phyloP scores from a whole-genome alignment of 2,888 invertebrate species.

The Neoaliturus tenellus region DNA sequence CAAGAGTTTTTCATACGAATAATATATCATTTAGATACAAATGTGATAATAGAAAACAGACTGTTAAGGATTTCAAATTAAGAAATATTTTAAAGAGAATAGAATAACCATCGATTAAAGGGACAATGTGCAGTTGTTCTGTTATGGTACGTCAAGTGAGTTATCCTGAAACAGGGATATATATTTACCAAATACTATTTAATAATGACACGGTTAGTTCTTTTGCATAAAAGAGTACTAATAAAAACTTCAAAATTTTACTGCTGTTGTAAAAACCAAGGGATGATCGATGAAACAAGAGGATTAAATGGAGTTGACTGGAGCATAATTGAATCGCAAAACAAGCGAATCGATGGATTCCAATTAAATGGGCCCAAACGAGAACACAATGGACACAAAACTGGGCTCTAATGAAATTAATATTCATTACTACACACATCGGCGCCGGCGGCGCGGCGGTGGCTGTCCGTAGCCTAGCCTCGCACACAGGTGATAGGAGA shows the following conservation, averaged over 20 bases:
- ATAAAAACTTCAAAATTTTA: background rate
- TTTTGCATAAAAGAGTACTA: background rate
- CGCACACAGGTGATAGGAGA: no score
- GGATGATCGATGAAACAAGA: background rate
- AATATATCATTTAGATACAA: no score
- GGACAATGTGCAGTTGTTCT: no score
- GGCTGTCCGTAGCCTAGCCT: background rate
- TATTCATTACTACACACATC: conserved; percentile 19
- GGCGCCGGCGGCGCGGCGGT: background rate
- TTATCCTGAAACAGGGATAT: no score
- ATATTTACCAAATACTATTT: no score
- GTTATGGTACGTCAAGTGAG: no score
- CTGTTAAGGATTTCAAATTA: no score
- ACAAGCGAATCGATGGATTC: conserved; percentile 24
- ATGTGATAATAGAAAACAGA: no score
- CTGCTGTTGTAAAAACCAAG: background rate
- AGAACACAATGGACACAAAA: background rate
- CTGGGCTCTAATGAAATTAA: conserved; percentile 11
- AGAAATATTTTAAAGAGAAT: no score
- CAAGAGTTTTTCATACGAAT: no score
- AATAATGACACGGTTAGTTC: no score
- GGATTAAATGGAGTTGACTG: conserved; percentile 13
- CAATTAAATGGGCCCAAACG: conserved; percentile 18
- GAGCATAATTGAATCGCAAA: conserved; percentile 7
- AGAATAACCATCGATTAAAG: no score